Base-by-base conservation (phyloP, 2,113 vertebrate genomes). In the Hypocryptadius cinnamomeus region DNA sequence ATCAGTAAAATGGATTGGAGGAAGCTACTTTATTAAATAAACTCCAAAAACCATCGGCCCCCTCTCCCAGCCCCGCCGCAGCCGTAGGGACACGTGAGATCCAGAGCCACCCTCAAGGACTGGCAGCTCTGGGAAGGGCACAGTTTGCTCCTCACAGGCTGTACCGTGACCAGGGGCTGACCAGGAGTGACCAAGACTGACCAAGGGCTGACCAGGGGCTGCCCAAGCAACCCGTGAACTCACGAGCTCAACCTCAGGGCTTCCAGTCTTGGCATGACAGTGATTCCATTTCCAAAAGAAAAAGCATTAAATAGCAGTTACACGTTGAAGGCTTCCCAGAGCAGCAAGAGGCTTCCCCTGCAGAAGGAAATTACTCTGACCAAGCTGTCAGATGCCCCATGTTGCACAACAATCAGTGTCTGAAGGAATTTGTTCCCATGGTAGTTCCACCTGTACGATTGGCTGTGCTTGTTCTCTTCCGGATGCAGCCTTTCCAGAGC, bases 401-500 rank as follows among this genome's bases (percentile, higher is more conserved):
- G 20, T 11, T 69, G 84, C 54, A 30, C 83, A 44, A 39, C 20
- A 22, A 42, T 85, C 74, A 19, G 95, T n/a, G 90, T 64, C 66
- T 63, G 94, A 87, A 95, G 85, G 25, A 91, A 84, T 80, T 63
- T 93, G 96, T 79, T 96, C 92, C 94, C 73, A 4, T 45, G 90
- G 97, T 87, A 92, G 90, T 95, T 96, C 96, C 95, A 94, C 77
- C 90, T 96, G 96, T 97, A 97, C 81, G 74, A 35, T 9, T 90
- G 69, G 95, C 76, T 94, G 96, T 93, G 98, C 98, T 98, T 97
- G 98, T 98, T 98, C 94, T 91, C 97, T 92, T 99, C 99, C 97
- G 98, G 99, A 98, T 99, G 98, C 97, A 98, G 98, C 98, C 98
- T 95, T 94, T 98, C 99, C 99, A 95, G 95, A 96, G 61, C 88